A percentile compares a stretch with the other conserved stretches of the same genome.
These are phyloP conservation scores for Eristalis tenax DNA, from an alignment of 2,888 invertebrate genomes.

Conservation along the genomic window DNA sequence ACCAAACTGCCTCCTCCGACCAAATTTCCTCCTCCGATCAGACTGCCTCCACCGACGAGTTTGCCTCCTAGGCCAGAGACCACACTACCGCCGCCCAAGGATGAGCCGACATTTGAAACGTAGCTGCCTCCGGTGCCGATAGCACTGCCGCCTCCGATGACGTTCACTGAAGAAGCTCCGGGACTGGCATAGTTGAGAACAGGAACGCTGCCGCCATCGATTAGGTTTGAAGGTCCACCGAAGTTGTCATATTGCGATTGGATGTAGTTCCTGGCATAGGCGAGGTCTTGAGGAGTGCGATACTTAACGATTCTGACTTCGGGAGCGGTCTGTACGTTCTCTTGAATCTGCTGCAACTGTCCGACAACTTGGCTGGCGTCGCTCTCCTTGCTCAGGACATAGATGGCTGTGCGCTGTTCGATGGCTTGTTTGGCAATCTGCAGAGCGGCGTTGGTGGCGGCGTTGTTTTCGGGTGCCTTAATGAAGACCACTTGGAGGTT, in stretches of 20 bases:
- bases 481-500: constrained; percentile 79
- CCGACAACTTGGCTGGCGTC: constrained; percentile 76
- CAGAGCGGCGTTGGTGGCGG: constrained; percentile 77
- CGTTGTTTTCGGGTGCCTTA: constrained; percentile 79
- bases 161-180: not conserved
- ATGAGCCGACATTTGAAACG: not conserved
- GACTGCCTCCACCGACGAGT: not conserved
- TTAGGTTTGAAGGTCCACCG: constrained; percentile 65
- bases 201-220: constrained; percentile 73
- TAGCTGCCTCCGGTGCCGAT: not conserved
- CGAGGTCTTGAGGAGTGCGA: constrained; percentile 72
- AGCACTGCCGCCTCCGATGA: not conserved
- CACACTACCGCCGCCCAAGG: not conserved
- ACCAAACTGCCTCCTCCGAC: not conserved
- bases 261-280: constrained; percentile 69
- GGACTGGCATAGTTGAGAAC: constrained; percentile 75
- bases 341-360: constrained; percentile 73
- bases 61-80: not conserved
- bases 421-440: constrained; percentile 78
- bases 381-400: constrained; percentile 78
- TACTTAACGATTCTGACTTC: constrained; percentile 74
- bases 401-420: constrained; percentile 79
- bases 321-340: constrained; percentile 71
- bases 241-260: constrained; percentile 72
- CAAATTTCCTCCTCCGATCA: not conserved